Percentiles rank a stretch among this genome's conserved stretches.
These are phyloP conservation scores for Dasysyrphus albostriatus DNA, from an alignment of 2,888 invertebrate genomes.

Conservation along the genomic window DNA sequence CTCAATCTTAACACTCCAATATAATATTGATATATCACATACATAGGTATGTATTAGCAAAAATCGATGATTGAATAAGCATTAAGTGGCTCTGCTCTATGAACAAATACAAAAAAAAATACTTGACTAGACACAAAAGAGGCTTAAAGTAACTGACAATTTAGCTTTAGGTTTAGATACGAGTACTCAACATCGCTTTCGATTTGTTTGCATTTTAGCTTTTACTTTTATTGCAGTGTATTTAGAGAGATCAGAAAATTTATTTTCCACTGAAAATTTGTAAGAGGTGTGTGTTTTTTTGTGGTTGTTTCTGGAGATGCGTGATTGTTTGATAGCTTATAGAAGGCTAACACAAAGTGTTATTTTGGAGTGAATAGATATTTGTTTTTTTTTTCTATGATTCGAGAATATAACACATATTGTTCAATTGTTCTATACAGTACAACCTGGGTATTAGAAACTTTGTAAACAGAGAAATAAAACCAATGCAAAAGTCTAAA, in stretches of 20 bases:
- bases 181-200: slow-evolving; percentile 35
- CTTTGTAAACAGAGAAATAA: too few species aligned
- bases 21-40: not conserved
- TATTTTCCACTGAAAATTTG: slow-evolving; percentile 11
- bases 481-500: too few species aligned
- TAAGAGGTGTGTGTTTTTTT: slow-evolving; percentile 9
- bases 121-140: slow-evolving; percentile 18
- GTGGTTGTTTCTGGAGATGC: not conserved
- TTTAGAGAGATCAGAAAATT: slow-evolving; percentile 38
- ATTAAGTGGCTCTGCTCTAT: slow-evolving; percentile 6
- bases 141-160: slow-evolving; percentile 38
- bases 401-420: not conserved
- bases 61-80: slow-evolving; percentile 56
- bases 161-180: not conserved
- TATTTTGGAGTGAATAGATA: not conserved
- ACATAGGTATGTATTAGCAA: slow-evolving; percentile 51
- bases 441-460: too few species aligned
- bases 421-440: too few species aligned
- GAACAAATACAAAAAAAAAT: not conserved
- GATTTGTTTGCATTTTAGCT: slow-evolving; percentile 55
- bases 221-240: slow-evolving; percentile 41
- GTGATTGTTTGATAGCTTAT: slow-evolving; percentile 15
- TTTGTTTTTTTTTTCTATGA: slow-evolving; percentile 5
- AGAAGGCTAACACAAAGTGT: not conserved
- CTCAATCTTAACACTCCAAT: slow-evolving; percentile 24